A percentile compares a stretch with the other conserved stretches of the same genome.
Evolutionary conservation across 2,113 vertebrate genomes (phyloP).

Genomic region (Ia io): DNA sequence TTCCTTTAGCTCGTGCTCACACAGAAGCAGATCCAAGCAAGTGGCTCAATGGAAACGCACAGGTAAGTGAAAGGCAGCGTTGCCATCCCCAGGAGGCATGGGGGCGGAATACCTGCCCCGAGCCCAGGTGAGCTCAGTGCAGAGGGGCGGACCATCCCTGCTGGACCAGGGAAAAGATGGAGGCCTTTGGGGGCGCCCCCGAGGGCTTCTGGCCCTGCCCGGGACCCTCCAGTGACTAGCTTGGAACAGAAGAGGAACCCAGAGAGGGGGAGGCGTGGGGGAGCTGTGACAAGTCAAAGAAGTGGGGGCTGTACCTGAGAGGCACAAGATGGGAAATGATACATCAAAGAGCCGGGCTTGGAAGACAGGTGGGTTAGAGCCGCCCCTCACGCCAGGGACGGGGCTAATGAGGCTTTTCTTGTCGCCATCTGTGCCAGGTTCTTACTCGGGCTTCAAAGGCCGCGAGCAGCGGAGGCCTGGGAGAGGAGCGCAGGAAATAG

Average conservation of each 20-base stretch:
- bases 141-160: too few relatives aligned
- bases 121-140: not conserved
- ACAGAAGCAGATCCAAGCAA: not conserved
- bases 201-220: not conserved
- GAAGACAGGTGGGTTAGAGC: constrained; percentile 59
- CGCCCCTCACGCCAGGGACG: constrained; percentile 52
- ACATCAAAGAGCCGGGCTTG: constrained; percentile 61
- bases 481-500: constrained; percentile 24
- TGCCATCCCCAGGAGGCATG: not conserved
- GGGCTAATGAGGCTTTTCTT: constrained; percentile 77
- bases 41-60: not conserved
- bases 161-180: not conserved
- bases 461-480: constrained; percentile 45
- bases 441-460: constrained; percentile 78
- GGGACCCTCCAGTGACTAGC: not conserved
- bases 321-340: constrained; percentile 54
- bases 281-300: constrained; percentile 3
- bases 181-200: not conserved
- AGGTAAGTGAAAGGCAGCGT: not conserved
- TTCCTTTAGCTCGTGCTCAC: not conserved
- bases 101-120: not conserved
- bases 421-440: constrained; percentile 71
- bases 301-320: constrained; percentile 24
- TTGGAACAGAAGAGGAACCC: not conserved
- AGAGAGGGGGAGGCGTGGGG: not conserved